These are phyloP conservation scores for Sebastes kiyomatsui DNA, from an alignment of 2,797 vertebrate genomes.

Conservation along the genomic window DNA sequence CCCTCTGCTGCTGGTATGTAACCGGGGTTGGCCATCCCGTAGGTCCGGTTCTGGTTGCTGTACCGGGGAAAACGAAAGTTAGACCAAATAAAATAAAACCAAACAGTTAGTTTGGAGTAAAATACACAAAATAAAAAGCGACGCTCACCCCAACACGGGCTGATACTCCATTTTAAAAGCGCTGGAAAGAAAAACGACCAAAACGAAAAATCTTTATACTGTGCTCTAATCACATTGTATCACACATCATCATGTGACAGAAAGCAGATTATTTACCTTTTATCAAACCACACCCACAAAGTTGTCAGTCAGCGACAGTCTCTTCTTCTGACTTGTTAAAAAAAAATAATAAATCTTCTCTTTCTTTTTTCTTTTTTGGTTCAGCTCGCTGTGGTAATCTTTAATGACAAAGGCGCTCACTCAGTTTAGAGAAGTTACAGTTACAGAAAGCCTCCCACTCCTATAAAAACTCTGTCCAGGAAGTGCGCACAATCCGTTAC, in stretches of 20 bases:
- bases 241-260: conserved; percentile 49
- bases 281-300: background rate
- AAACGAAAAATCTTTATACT: background rate
- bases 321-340: background rate
- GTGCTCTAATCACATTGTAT: background rate
- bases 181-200: background rate
- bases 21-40: conserved; percentile 65
- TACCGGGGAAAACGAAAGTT: conserved; percentile 53
- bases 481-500: conserved; percentile 31
- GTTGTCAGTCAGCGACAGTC: background rate
- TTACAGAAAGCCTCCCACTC: background rate
- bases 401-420: background rate
- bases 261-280: conserved; percentile 26
- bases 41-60: conserved; percentile 46
- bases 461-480: background rate
- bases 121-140: background rate
- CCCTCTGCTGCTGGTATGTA: conserved; percentile 40
- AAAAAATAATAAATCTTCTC: background rate
- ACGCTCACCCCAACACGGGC: conserved; percentile 36
- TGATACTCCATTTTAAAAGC: conserved; percentile 40
- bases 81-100: background rate
- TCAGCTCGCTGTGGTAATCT: background rate
- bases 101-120: fast-evolving
- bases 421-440: background rate
- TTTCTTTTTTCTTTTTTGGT: background rate